Evolutionary conservation across 2,113 vertebrate species (phyloP).

Genomic region (Cottus gobio): DNA sequence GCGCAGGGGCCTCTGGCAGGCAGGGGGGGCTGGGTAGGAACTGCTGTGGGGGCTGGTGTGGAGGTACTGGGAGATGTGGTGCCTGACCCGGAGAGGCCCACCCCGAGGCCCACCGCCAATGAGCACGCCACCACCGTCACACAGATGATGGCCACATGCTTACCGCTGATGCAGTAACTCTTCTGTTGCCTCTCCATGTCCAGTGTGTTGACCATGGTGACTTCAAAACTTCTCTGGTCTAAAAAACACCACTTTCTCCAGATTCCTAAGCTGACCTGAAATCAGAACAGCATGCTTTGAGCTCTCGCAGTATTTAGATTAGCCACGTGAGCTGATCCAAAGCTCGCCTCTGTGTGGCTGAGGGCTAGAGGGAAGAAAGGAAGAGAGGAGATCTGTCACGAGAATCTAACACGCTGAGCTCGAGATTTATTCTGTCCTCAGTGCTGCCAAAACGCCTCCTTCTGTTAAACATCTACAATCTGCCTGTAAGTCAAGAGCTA

Average conservation of each 20-base stretch:
- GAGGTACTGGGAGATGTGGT: constrained; percentile 28
- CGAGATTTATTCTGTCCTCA: constrained; percentile 41
- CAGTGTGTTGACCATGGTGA: constrained; percentile 83
- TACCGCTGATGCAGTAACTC: constrained; percentile 87
- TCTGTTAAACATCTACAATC: constrained; percentile 89
- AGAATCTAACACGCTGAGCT: constrained; percentile 11
- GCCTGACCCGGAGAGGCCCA: constrained; percentile 85
- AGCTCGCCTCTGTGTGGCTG: constrained; percentile 26
- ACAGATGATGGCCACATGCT: constrained; percentile 88
- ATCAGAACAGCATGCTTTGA: constrained; percentile 37
- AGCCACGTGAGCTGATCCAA: constrained; percentile 34
- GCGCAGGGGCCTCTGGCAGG: constrained; percentile 78
- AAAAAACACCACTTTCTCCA: background rate
- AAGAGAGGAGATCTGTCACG: constrained; percentile 50
- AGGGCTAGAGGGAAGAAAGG: constrained; percentile 49
- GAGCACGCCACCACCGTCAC: constrained; percentile 80
- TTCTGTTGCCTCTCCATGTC: constrained; percentile 81
- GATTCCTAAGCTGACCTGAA: constrained; percentile 26
- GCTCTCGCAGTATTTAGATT: constrained; percentile 15
- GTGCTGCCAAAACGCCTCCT: constrained; percentile 39
- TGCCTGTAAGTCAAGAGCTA: constrained; percentile 83
- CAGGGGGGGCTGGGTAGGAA: constrained; percentile 28
- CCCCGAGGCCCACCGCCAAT: constrained; percentile 89
- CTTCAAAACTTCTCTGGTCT: background rate
- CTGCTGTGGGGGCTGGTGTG: constrained; percentile 26